Conservation (phyloP, 1,140 invertebrate genomes). For the Acromyrmex charruanus region DNA sequence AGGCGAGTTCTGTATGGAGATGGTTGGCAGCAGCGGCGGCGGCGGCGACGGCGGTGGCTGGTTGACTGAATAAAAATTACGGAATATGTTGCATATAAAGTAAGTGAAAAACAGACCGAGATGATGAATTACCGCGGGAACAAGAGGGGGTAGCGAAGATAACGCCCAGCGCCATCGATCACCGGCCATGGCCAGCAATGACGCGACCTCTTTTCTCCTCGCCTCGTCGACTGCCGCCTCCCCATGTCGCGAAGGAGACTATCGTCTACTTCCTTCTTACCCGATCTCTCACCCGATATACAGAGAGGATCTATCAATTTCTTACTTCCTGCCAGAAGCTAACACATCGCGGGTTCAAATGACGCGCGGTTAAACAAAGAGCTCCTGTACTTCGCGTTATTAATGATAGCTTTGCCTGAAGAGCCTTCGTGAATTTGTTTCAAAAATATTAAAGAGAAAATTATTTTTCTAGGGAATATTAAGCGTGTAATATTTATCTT, state of each 20-base stretch:
- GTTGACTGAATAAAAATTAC: conserved; percentile 86
- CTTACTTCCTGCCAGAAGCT: conserved; percentile 58
- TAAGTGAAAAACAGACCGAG: conserved; percentile 86
- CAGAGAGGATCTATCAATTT: conserved; percentile 58
- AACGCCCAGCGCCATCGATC: conserved; percentile 86
- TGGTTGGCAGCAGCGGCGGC: conserved; percentile 39
- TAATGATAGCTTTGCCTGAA: conserved; percentile 22
- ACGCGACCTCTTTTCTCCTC: conserved; percentile 80
- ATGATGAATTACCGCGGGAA: conserved; percentile 84
- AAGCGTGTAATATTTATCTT: neutral
- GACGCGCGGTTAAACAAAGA: conserved; percentile 58
- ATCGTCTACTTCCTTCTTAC: conserved; percentile 57
- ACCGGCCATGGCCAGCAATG: conserved; percentile 83
- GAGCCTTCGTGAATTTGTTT: conserved; percentile 14
- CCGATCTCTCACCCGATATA: conserved; percentile 55
- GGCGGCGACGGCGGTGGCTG: conserved; percentile 68
- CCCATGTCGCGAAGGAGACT: conserved; percentile 46
- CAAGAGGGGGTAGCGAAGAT: conserved; percentile 80
- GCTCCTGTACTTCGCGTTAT: conserved; percentile 31
- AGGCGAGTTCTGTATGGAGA: conserved; percentile 54
- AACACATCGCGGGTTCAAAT: conserved; percentile 38
- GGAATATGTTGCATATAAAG: conserved; percentile 87
- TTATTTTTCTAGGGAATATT: neutral
- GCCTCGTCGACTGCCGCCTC: conserved; percentile 18
- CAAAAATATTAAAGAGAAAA: neutral